phyloP scores from a whole-genome alignment of 2,797 vertebrate species.

The Coregonus suidteri region DNA sequence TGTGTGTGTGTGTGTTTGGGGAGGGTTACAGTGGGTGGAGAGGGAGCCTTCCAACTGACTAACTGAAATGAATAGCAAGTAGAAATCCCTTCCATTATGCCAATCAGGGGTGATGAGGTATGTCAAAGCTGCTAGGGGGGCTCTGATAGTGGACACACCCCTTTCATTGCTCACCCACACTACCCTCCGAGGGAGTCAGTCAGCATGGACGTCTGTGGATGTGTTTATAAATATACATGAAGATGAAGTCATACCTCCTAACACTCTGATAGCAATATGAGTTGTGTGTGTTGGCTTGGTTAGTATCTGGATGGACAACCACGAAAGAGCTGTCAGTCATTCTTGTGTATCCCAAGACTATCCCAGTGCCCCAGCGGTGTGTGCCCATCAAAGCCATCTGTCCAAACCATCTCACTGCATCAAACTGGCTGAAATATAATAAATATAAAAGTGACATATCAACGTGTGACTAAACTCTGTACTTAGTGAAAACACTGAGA shows the following conservation, averaged over 20 bases:
- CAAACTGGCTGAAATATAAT: constrained; percentile 19
- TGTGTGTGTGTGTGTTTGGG: constrained; percentile 13
- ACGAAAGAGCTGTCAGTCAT: neutral
- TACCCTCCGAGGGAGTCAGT: neutral
- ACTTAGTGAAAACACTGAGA: neutral
- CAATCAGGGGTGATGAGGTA: constrained; percentile 50
- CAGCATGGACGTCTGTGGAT: constrained; percentile 1
- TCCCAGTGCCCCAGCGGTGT: neutral
- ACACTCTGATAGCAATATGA: neutral
- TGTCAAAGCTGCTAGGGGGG: constrained; percentile 19
- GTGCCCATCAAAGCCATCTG: constrained; percentile 27
- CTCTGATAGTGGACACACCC: constrained; percentile 38
- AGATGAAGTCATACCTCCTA: constrained; percentile 16
- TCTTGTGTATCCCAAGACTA: constrained; percentile 6
- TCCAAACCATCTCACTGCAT: neutral
- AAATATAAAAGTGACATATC: constrained; percentile 23
- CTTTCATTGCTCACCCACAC: constrained; percentile 15
- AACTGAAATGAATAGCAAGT: constrained; percentile 58
- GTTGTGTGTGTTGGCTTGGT: neutral
- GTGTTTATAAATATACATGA: neutral
- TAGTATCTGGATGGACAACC: neutral
- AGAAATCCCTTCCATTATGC: constrained; percentile 57
- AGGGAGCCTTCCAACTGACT: constrained; percentile 49
- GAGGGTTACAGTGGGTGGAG: constrained; percentile 44
- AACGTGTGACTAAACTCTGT: constrained; percentile 23